Percentiles rank a stretch among this genome's conserved stretches.
These are phyloP conservation scores for Agrenia bidenticulata DNA, from an alignment of 2,888 invertebrate species.

Conservation along the genomic window DNA sequence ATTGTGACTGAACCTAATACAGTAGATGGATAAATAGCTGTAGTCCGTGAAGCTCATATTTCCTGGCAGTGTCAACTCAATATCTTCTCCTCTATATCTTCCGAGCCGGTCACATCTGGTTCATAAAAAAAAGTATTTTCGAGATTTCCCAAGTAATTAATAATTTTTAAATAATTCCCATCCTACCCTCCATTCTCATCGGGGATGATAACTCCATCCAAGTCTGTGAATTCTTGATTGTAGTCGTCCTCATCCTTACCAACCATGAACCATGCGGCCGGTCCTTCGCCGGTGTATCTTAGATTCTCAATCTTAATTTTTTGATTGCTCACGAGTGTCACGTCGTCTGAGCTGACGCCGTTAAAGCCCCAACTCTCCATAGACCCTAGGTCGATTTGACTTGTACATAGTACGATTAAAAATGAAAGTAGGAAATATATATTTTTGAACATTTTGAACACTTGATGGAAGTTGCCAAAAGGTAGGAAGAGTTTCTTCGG, in stretches of 20 bases:
- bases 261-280: constrained; percentile 48
- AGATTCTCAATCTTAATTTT: constrained; percentile 45
- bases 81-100: constrained; percentile 85
- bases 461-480: too few species aligned
- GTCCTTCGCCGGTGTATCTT: constrained; percentile 37
- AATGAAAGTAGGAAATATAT: background rate
- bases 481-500: too few species aligned
- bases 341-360: constrained; percentile 38
- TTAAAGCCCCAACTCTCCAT: constrained; percentile 39
- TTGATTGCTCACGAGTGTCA: constrained; percentile 42
- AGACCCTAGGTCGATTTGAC: constrained; percentile 27
- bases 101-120: constrained; percentile 70
- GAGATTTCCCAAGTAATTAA: background rate
- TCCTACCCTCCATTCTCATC: constrained; percentile 46
- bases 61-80: constrained; percentile 83
- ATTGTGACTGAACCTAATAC: constrained; percentile 83
- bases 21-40: constrained; percentile 89
- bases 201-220: constrained; percentile 43
- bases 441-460: background rate
- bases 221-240: constrained; percentile 37
- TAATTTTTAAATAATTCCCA: too few species aligned
- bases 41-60: constrained; percentile 83
- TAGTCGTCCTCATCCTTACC: constrained; percentile 41
- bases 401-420: background rate
- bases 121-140: background rate